A percentile compares a stretch with the other conserved stretches of the same genome.
Evolutionary conservation across 1,140 invertebrate genomes (phyloP).

Genomic region (Drosophila ambigua): DNA sequence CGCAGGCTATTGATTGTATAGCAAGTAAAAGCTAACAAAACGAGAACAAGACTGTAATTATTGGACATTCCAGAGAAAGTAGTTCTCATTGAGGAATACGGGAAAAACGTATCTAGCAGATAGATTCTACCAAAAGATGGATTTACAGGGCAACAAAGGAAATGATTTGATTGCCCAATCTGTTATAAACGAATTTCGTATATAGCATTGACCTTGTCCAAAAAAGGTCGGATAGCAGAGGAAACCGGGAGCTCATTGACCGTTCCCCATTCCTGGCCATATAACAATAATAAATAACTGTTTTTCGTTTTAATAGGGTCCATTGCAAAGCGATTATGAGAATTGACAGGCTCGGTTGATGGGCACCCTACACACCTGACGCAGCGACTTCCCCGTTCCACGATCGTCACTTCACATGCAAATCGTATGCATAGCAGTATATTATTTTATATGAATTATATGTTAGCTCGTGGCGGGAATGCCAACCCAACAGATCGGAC

Average conservation of each 20-base stretch:
- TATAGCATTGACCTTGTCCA: slow-evolving; percentile 76
- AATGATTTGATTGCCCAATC: slow-evolving; percentile 26
- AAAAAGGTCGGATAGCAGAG: slow-evolving; percentile 41
- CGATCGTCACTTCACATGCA: slow-evolving; percentile 48
- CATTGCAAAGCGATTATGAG: too few relatives aligned
- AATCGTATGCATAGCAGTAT: slow-evolving; percentile 32
- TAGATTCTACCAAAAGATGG: too few relatives aligned
- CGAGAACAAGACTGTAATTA: too few relatives aligned
- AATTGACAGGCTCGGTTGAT: background rate
- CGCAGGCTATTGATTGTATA: too few relatives aligned
- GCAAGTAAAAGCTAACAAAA: too few relatives aligned
- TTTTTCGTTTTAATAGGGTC: slow-evolving; percentile 18
- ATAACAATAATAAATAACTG: slow-evolving; percentile 37
- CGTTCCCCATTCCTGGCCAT: background rate
- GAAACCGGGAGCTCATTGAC: slow-evolving; percentile 48
- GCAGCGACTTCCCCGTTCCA: background rate
- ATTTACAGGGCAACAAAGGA: slow-evolving; percentile 10
- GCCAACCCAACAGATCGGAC: slow-evolving; percentile 33
- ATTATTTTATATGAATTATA: slow-evolving; percentile 51
- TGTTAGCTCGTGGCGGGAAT: slow-evolving; percentile 68
- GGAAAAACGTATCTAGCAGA: too few relatives aligned
- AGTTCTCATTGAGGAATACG: too few relatives aligned
- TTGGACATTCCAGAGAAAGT: too few relatives aligned
- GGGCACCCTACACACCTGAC: slow-evolving; percentile 9
- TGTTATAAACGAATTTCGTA: slow-evolving; percentile 24